Evolutionary conservation across 2,797 vertebrate genomes (phyloP).

Genomic region (Semotilus atromaculatus): DNA sequence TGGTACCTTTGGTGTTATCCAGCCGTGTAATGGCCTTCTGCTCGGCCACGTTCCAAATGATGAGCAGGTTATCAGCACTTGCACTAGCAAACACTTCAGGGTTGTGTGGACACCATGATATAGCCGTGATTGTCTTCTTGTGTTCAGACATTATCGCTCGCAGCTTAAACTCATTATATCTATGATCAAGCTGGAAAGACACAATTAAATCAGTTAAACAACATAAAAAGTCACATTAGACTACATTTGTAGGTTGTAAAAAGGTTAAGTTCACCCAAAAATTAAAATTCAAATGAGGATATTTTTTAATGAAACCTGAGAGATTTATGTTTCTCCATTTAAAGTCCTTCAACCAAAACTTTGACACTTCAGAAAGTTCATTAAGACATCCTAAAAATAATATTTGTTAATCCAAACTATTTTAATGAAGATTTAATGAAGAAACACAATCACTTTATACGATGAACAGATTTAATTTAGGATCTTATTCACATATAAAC

Average conservation of each 20-base stretch:
- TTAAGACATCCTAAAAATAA: no score
- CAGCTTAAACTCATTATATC: constrained; percentile 95
- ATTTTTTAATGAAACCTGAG: not conserved
- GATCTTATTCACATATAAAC: no score
- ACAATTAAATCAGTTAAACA: not conserved
- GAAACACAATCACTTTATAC: no score
- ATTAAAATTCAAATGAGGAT: not conserved
- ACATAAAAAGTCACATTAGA: not conserved
- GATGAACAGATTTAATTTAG: no score
- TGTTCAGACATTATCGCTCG: constrained; percentile 97
- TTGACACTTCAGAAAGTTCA: not conserved
- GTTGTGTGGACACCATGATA: constrained; percentile 95
- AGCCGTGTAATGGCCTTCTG: constrained; percentile 90
- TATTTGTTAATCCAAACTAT: no score
- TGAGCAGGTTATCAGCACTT: constrained; percentile 91
- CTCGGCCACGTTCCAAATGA: constrained; percentile 95
- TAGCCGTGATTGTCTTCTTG: constrained; percentile 97
- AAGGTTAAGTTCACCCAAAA: not conserved
- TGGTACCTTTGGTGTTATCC: constrained; percentile 87
- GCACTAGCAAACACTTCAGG: constrained; percentile 91
- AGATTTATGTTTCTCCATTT: not conserved
- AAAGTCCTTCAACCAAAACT: not conserved
- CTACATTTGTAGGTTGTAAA: not conserved
- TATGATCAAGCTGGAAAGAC: constrained; percentile 87
- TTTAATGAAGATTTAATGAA: no score